phyloP scores from a whole-genome alignment of 2,797 vertebrate species.

The Apogon talboti region DNA sequence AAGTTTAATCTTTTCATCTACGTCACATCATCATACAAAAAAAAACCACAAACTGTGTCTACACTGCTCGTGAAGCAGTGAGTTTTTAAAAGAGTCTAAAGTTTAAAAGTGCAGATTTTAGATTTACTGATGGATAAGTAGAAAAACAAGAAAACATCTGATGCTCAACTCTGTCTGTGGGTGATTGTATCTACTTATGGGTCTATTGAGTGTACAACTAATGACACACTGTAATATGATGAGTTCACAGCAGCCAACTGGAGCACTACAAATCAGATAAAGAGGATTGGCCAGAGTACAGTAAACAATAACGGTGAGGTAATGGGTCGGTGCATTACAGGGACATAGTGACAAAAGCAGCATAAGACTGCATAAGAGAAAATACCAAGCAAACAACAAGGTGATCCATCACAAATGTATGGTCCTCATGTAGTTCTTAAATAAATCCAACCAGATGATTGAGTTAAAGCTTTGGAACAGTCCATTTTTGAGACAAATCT shows the following conservation, averaged over 20 bases:
- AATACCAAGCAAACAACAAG: neutral
- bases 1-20: constrained; percentile 3
- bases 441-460: too few species aligned
- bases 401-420: too few species aligned
- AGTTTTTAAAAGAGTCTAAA: constrained; percentile 26
- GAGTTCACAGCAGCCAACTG: neutral
- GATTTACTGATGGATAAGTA: constrained; percentile 15
- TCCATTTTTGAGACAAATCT: too few species aligned
- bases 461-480: too few species aligned
- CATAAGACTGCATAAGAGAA: constrained; percentile 7
- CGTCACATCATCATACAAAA: neutral
- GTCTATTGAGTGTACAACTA: neutral
- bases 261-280: constrained; percentile 4
- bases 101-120: constrained; percentile 31
- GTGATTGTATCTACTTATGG: neutral
- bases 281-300: neutral
- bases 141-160: neutral
- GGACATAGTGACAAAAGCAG: neutral
- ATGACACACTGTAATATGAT: constrained; percentile 5
- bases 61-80: neutral
- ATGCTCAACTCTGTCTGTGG: neutral
- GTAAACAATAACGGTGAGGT: constrained; percentile 6
- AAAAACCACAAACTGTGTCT: constrained; percentile 7
- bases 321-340: neutral
- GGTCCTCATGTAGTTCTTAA: too few species aligned